Conservation (phyloP, 23 tunicate genomes). For the Pegea sp. region DNA sequence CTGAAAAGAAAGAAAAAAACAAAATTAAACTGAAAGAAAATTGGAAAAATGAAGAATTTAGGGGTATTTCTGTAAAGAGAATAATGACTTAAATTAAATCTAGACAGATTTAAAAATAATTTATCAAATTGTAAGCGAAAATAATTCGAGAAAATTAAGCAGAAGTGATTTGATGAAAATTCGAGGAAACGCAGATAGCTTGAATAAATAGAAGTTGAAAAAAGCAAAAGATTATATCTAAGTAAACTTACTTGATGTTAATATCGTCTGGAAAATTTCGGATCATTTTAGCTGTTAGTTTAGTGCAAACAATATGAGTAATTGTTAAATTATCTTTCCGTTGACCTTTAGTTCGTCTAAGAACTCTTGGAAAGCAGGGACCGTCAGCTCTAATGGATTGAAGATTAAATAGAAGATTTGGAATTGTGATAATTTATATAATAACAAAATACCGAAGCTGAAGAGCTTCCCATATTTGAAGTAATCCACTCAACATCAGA, state of each 20-base stretch:
- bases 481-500: constrained; percentile 75
- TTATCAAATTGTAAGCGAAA: too few species aligned
- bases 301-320: constrained; percentile 57
- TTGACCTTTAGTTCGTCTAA: constrained; percentile 59
- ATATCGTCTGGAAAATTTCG: constrained; percentile 52
- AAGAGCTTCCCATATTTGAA: constrained; percentile 89
- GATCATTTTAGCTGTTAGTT: constrained; percentile 52
- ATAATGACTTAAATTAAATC: too few species aligned
- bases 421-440: background rate
- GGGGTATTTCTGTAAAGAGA: too few species aligned
- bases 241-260: constrained; percentile 36
- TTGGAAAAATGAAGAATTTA: too few species aligned
- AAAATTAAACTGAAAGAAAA: too few species aligned
- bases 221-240: too few species aligned
- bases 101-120: too few species aligned
- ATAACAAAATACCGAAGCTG: constrained; percentile 34
- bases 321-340: constrained; percentile 31
- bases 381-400: constrained; percentile 56
- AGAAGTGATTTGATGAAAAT: too few species aligned
- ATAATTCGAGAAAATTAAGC: too few species aligned
- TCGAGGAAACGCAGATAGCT: too few species aligned
- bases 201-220: too few species aligned
- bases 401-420: background rate
- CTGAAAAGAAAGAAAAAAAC: too few species aligned
- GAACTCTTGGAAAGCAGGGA: constrained; percentile 81